Percentiles rank a stretch among this genome's conserved stretches.
Conservation (phyloP, 2,113 vertebrate species). For the Carollia perspicillata region DNA sequence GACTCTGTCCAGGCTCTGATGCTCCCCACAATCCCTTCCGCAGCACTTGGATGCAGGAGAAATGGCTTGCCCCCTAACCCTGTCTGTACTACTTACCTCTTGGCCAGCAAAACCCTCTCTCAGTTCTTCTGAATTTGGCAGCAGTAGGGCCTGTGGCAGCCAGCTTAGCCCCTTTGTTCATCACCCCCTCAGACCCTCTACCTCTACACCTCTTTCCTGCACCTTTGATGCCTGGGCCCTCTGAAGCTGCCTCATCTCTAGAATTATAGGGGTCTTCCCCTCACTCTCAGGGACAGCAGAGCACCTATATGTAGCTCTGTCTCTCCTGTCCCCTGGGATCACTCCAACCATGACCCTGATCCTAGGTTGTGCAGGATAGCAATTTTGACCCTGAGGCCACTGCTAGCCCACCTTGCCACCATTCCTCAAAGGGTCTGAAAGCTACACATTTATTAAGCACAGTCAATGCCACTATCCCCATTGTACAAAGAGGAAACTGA, state of each 20-base stretch:
- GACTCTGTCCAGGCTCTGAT: neutral
- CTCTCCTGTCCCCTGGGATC: neutral
- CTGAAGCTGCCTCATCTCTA: neutral
- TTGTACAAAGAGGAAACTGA: neutral
- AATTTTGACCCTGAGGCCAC: neutral
- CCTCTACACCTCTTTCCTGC: neutral
- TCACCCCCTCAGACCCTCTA: neutral
- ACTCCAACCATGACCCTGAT: neutral
- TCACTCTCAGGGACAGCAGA: neutral
- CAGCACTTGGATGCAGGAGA: neutral
- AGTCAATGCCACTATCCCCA: neutral
- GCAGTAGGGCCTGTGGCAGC: neutral
- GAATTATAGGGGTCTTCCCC: neutral
- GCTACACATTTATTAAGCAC: neutral
- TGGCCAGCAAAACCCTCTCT: neutral
- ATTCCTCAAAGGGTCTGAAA: neutral
- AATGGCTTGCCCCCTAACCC: neutral
- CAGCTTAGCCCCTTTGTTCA: neutral
- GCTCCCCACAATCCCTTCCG: accelerated
- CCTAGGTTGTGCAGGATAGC: neutral
- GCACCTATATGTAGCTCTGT: neutral
- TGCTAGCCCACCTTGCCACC: neutral
- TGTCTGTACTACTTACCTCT: neutral
- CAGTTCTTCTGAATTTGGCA: neutral
- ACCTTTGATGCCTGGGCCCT: too few relatives aligned